These are phyloP conservation scores for Lacanobia wlatinum DNA, from an alignment of 2,888 invertebrate genomes.

Conservation along the genomic window DNA sequence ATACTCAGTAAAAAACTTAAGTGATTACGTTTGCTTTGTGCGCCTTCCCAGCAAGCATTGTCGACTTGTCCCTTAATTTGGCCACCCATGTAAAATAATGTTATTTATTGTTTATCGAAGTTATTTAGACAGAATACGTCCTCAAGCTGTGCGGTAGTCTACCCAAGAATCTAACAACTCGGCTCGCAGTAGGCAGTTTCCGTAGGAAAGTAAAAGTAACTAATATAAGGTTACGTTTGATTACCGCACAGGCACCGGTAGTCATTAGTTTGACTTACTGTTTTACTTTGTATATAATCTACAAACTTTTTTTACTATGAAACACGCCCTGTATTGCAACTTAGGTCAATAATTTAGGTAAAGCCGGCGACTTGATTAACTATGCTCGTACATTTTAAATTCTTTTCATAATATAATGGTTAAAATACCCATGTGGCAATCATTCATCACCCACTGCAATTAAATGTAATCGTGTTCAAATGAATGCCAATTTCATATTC, in stretches of 20 bases:
- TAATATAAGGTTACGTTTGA: slow-evolving; percentile 53
- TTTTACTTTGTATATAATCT: background rate
- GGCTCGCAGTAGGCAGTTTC: slow-evolving; percentile 63
- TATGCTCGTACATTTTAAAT: no score
- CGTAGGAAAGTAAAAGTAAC: slow-evolving; percentile 78
- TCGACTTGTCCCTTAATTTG: background rate
- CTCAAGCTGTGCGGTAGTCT: slow-evolving; percentile 15
- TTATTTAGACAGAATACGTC: slow-evolving; percentile 39
- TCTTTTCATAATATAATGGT: background rate
- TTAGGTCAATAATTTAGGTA: background rate
- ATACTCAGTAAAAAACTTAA: slow-evolving; percentile 2
- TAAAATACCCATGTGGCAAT: background rate
- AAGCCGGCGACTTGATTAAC: background rate
- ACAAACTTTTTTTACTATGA: slow-evolving; percentile 1
- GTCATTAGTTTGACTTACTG: slow-evolving; percentile 18
- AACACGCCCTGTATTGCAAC: background rate
- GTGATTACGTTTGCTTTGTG: background rate
- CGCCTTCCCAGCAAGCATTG: background rate
- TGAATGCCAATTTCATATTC: slow-evolving; percentile 4
- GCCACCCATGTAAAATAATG: background rate
- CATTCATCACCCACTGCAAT: background rate
- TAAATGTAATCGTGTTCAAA: slow-evolving; percentile 1
- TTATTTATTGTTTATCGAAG: background rate
- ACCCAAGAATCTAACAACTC: slow-evolving; percentile 36
- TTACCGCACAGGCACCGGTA: slow-evolving; percentile 42